Conservation (phyloP, 2,113 vertebrate species). For the Atractosteus spatula region DNA sequence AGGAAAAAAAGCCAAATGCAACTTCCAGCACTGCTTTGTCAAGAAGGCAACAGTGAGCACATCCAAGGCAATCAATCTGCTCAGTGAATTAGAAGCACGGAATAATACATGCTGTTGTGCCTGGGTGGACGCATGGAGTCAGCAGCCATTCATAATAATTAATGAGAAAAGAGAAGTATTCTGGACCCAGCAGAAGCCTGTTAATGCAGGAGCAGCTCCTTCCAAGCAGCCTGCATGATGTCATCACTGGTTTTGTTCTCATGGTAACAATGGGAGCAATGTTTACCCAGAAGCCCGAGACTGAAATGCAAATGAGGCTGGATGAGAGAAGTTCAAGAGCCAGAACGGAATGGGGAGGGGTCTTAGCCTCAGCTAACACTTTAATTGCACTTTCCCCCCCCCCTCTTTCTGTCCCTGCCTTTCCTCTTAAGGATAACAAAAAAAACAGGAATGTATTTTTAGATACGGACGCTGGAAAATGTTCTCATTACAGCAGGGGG, state of each 20-base stretch:
- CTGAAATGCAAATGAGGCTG: slow-evolving; percentile 28
- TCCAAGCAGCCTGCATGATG: slow-evolving; percentile 32
- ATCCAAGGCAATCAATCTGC: slow-evolving; percentile 2
- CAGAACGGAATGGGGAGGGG: background rate
- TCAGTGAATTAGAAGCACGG: background rate
- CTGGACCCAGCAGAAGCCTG: background rate
- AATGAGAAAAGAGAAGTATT: background rate
- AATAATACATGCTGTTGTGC: background rate
- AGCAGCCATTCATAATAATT: background rate
- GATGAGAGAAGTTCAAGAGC: background rate
- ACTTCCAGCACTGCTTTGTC: too few relatives aligned
- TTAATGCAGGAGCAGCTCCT: background rate
- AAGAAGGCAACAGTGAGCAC: too few relatives aligned
- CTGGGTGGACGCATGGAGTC: background rate
- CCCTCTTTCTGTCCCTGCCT: too few relatives aligned
- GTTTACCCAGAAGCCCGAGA: slow-evolving; percentile 43
- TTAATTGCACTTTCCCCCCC: too few relatives aligned
- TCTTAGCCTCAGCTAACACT: too few relatives aligned
- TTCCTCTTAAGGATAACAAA: too few relatives aligned
- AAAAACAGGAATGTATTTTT: too few relatives aligned
- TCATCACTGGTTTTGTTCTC: slow-evolving; percentile 60
- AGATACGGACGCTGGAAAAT: too few relatives aligned
- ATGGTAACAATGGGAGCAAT: slow-evolving; percentile 60
- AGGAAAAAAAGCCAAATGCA: too few relatives aligned
- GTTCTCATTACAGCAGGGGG: too few relatives aligned